Evolutionary conservation across 1,140 invertebrate species (phyloP), one percentile per base, ranked within the genome.

Genomic region (Nylanderia fulva): DNA sequence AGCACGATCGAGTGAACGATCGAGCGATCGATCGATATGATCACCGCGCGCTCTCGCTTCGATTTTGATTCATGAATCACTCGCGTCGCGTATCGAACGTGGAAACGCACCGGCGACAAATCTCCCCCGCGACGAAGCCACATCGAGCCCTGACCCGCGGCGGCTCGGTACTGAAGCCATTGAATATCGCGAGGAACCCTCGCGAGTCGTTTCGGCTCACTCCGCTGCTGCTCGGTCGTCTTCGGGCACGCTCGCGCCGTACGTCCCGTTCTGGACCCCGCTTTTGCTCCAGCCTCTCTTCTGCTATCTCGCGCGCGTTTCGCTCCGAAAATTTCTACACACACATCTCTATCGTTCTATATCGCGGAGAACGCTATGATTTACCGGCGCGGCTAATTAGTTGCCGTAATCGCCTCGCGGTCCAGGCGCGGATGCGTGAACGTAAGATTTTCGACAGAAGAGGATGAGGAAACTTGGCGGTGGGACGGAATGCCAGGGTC

Each of bases 121-220:
- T 6, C 45, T 29, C 18, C 56, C 71, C 9, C 11, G 1, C 56
- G 42, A 61, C 45, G 52, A 82, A 88, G 45, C 83, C 88, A 90
- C 91, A 91, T 92, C 93, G 88, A 92, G 92, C 91, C 91, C 90
- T 91, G 88, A 92, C 91, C 92, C 91, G 91, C 85, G 85, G 89
- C 91, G 92, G 92, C 92, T 93, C 93, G 92, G 91, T 90, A 93
- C 93, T 94, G 92, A 93, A 90, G 86, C 92, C 92, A 93, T 94
- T 93, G 88, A 92, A 88, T 77, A 89, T 72, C 89, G 88, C 84
- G 89, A 88, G 90, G 88, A 88, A 85, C 87, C 86, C 87, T 86
- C 88, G 87, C 88, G 83, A 85, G 87, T 85, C 88, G 76, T 63
- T 63, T 93, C 93, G 92, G 91, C 18, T 21, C 15, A 21, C 29